phyloP scores from a whole-genome alignment of 2,113 vertebrate genomes.

The Mormoops blainvillei region DNA sequence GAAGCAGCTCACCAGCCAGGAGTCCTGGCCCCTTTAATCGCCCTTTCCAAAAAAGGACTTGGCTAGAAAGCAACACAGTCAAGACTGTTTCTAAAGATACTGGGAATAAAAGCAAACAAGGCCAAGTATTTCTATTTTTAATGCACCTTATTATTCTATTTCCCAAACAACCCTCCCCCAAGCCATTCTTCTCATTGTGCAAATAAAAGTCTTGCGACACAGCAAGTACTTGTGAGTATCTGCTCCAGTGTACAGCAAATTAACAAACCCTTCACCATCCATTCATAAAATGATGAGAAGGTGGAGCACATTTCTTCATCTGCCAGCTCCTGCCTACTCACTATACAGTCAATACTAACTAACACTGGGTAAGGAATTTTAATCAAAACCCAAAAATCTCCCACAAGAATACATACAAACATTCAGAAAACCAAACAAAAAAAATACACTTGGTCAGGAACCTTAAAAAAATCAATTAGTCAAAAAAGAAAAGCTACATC shows the following conservation, averaged over 20 bases:
- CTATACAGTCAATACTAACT: neutral
- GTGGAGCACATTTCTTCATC: slow-evolving; percentile 3
- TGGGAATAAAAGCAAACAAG: slow-evolving; percentile 36
- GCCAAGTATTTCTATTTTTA: slow-evolving; percentile 64
- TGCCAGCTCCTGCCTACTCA: neutral
- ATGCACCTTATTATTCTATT: slow-evolving; percentile 35
- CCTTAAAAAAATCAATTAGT: slow-evolving; percentile 10
- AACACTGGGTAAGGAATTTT: slow-evolving; percentile 25
- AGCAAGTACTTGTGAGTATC: slow-evolving; percentile 29
- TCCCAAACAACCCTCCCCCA: slow-evolving; percentile 3
- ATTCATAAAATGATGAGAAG: slow-evolving; percentile 72
- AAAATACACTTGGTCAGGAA: neutral
- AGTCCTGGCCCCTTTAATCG: neutral
- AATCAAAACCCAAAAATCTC: slow-evolving; percentile 10
- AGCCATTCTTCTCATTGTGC: slow-evolving; percentile 32
- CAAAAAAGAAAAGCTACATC: neutral
- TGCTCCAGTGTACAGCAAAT: slow-evolving; percentile 60
- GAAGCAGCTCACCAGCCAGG: slow-evolving; percentile 26
- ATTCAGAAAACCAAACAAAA: neutral
- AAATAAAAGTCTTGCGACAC: slow-evolving; percentile 31
- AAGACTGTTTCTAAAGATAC: slow-evolving; percentile 50
- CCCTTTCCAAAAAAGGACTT: slow-evolving; percentile 56
- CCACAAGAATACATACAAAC: neutral
- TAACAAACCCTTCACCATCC: slow-evolving; percentile 56
- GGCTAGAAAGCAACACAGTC: slow-evolving; percentile 42